Evolutionary conservation across 1,140 invertebrate genomes (phyloP).

Genomic region (Aphelinus atriplicis): DNA sequence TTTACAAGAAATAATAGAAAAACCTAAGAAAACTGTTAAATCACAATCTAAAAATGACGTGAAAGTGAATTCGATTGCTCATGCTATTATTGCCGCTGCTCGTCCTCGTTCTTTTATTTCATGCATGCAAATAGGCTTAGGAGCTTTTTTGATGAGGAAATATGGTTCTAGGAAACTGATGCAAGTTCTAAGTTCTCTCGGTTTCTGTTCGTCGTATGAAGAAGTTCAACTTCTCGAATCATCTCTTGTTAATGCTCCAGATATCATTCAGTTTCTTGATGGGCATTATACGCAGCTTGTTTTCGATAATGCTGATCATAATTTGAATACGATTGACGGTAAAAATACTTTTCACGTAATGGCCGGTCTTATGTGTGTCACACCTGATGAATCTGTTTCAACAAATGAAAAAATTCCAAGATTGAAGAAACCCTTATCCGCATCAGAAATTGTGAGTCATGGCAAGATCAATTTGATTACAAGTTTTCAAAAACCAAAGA

Average conservation of each 20-base stretch:
- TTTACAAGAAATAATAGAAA: too few relatives aligned
- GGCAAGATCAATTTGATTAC: neutral
- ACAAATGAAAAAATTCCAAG: neutral
- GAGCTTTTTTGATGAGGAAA: too few relatives aligned
- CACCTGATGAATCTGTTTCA: slow-evolving; percentile 26
- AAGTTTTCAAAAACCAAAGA: neutral
- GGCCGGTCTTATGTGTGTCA: slow-evolving; percentile 42
- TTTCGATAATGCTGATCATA: slow-evolving; percentile 42
- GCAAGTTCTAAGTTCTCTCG: neutral
- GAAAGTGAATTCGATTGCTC: too few relatives aligned
- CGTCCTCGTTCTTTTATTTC: too few relatives aligned
- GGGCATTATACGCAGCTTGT: neutral
- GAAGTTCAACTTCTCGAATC: neutral
- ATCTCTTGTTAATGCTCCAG: neutral
- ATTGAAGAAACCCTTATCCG: slow-evolving; percentile 18
- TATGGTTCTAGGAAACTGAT: too few relatives aligned
- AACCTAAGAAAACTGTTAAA: too few relatives aligned
- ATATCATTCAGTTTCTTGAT: too few relatives aligned
- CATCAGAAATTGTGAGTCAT: neutral
- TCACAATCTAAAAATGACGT: too few relatives aligned
- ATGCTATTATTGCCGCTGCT: too few relatives aligned
- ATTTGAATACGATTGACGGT: slow-evolving; percentile 38
- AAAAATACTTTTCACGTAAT: slow-evolving; percentile 44
- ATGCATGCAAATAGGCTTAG: too few relatives aligned
- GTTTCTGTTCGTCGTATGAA: slow-evolving; percentile 7